phyloP scores from a whole-genome alignment of 2,888 invertebrate species.

The Norana najaformis region DNA sequence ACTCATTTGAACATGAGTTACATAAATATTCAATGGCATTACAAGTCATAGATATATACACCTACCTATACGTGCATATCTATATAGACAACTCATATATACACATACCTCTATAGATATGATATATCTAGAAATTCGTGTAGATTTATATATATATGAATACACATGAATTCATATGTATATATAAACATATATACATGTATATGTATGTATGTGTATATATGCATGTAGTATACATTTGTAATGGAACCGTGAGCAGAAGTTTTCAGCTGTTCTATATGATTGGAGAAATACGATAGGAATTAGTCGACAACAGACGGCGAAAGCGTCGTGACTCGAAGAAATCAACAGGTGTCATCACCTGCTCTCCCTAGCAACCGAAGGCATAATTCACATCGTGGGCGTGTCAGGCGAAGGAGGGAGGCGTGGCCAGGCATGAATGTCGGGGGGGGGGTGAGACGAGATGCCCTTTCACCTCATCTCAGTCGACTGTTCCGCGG shows the following conservation, averaged over 20 bases:
- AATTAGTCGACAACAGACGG: not conserved
- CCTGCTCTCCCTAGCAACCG: not conserved
- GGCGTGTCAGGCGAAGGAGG: not conserved
- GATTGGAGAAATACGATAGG: not conserved
- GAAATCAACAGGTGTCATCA: not conserved
- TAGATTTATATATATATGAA: not conserved
- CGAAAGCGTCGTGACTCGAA: not conserved
- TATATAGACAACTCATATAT: not conserved
- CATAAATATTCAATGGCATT: not conserved
- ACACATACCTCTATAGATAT: too few species aligned
- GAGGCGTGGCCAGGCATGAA: too few species aligned
- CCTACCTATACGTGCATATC: not conserved
- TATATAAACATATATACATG: not conserved
- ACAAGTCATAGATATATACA: not conserved
- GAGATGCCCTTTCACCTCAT: not conserved
- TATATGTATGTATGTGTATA: not conserved
- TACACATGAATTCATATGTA: not conserved
- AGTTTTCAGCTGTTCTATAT: too few species aligned
- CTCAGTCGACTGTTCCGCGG: not conserved
- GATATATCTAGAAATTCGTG: not conserved
- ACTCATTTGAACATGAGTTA: not conserved
- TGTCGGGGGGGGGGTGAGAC: not conserved
- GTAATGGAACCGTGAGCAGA: not conserved
- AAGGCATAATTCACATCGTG: not conserved
- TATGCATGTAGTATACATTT: not conserved